Percentiles rank a stretch among this genome's conserved stretches.
These are phyloP conservation scores for Pygocentrus nattereri DNA, from an alignment of 2,797 vertebrate genomes.

Conservation along the genomic window DNA sequence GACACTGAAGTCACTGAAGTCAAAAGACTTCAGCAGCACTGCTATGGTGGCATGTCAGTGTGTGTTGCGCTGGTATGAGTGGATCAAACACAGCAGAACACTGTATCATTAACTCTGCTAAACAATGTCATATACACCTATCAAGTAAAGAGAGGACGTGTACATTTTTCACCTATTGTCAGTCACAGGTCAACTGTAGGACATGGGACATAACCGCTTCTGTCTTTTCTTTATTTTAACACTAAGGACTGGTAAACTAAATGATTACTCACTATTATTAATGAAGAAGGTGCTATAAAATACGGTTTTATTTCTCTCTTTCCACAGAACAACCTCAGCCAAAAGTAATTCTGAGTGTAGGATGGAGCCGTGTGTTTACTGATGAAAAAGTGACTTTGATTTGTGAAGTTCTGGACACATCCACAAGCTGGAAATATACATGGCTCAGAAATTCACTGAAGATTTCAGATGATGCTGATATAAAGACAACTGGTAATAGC, in stretches of 20 bases:
- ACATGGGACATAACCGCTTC: not conserved
- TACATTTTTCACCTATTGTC: too few species aligned
- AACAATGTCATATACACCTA: not conserved
- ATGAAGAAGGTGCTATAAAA: too few species aligned
- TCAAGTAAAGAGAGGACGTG: not conserved
- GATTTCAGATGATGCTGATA: too few species aligned
- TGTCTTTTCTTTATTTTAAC: not conserved
- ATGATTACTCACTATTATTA: too few species aligned
- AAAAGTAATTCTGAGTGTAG: conserved; percentile 12
- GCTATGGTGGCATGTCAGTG: too few species aligned
- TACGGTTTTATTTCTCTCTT: not conserved
- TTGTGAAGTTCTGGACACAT: conserved; percentile 48
- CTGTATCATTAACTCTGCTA: not conserved
- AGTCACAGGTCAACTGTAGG: not conserved
- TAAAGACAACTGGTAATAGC: not conserved
- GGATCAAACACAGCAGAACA: not conserved
- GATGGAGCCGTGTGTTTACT: conserved; percentile 58
- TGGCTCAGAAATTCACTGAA: conserved; percentile 64
- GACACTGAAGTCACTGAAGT: too few species aligned
- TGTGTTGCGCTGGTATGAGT: too few species aligned
- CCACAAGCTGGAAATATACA: conserved; percentile 56
- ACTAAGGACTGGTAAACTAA: too few species aligned
- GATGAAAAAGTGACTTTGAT: conserved; percentile 63
- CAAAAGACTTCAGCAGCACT: too few species aligned
- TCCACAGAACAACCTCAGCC: not conserved